Percentiles rank a stretch among this genome's conserved stretches.
Conservation (phyloP, 2,888 invertebrate genomes). For the Sympetrum striolatum region DNA sequence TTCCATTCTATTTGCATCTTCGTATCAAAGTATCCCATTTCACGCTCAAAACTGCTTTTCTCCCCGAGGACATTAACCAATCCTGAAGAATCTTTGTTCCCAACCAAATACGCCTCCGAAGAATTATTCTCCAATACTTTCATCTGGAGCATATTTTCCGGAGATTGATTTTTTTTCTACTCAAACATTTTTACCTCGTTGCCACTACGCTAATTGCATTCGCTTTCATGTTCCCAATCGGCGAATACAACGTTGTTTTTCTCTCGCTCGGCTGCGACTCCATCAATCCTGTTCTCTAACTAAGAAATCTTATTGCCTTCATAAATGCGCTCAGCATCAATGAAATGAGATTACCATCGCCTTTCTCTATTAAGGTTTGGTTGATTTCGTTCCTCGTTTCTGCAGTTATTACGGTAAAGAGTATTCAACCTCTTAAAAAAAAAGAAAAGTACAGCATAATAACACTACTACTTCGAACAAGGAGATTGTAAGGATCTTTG, state of each 20-base stretch:
- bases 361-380: too few species aligned
- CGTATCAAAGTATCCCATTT: neutral
- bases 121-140: neutral
- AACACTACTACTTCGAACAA: too few species aligned
- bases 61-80: neutral
- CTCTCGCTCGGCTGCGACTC: too few species aligned
- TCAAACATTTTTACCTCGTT: neutral
- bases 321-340: too few species aligned
- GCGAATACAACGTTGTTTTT: neutral
- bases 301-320: too few species aligned
- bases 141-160: neutral
- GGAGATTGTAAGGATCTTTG: too few species aligned
- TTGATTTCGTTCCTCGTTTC: too few species aligned
- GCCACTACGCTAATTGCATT: neutral
- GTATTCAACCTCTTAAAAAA: too few species aligned
- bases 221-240: neutral
- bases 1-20: neutral
- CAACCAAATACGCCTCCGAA: neutral
- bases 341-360: too few species aligned
- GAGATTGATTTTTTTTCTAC: neutral
- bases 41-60: neutral
- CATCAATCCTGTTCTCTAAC: too few species aligned
- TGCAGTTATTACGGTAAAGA: too few species aligned
- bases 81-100: neutral
- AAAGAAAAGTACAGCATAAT: too few species aligned